phyloP scores from a whole-genome alignment of 30 jellyfish, hydroid and myxozoan genomes.

The Euphysa ruthae region DNA sequence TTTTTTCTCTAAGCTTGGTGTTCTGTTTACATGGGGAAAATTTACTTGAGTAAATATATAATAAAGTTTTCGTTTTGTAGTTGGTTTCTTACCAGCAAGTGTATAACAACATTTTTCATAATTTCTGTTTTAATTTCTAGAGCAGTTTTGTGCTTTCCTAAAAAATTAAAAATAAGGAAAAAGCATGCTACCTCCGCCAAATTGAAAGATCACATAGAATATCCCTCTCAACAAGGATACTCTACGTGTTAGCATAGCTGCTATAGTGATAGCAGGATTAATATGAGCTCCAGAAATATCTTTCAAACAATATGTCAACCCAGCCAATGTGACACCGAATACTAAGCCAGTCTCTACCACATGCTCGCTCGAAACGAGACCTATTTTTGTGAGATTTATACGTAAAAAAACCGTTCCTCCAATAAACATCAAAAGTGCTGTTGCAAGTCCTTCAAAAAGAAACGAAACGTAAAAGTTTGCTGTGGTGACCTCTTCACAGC shows the following conservation, averaged over 20 bases:
- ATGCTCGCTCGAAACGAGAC: not conserved
- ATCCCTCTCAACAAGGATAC: conserved; percentile 9
- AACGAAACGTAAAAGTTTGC: conserved; percentile 13
- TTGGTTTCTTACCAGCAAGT: too few species aligned
- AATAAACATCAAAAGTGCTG: conserved; percentile 14
- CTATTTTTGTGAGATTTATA: not conserved
- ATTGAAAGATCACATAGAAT: conserved; percentile 8
- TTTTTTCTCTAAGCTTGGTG: too few species aligned
- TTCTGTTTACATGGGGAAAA: too few species aligned
- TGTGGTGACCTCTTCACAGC: conserved; percentile 16
- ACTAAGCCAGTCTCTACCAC: conserved; percentile 12
- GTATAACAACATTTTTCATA: too few species aligned
- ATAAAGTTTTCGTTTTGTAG: too few species aligned
- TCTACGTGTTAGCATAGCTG: conserved; percentile 12
- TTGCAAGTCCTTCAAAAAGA: conserved; percentile 13
- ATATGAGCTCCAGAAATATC: conserved; percentile 31
- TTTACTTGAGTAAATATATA: too few species aligned
- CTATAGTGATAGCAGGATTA: conserved; percentile 22
- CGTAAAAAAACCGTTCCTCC: conserved; percentile 20
- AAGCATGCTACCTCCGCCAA: conserved; percentile 28
- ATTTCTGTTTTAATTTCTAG: too few species aligned
- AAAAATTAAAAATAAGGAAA: too few species aligned
- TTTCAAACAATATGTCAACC: conserved; percentile 15
- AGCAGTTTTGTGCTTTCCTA: too few species aligned
- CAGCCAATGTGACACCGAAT: conserved; percentile 13